Base-by-base conservation (phyloP, 2,113 vertebrate genomes). In the Lontra canadensis region DNA sequence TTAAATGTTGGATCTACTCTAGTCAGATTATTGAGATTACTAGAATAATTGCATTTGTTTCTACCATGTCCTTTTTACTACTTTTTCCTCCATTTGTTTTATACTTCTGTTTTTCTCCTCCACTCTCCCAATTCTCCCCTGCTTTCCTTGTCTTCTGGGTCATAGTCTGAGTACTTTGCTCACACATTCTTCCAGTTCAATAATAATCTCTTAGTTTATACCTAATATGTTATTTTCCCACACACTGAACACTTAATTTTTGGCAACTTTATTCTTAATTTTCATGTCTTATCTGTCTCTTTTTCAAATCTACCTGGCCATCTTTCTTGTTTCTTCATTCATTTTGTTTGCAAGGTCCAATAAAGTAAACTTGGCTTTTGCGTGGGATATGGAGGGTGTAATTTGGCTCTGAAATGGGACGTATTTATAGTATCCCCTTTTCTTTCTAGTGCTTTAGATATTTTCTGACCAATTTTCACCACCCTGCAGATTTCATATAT, bases 401-500 rank as follows among this genome's bases (percentile, higher is more conserved):
- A 59, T 82, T 94, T 20, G 63, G 15, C 25, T 96, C 15, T 39
- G 57, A 88, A 47, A 11, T 84, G 87, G 17, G 1, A 73, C 15
- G 34, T 82, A 87, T 74, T 78, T 61, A 47, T 47, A 96, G 8
- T 42, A 59, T 74, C 59, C 86, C 49, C 8, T 63, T 96, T 92
- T 63, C 80, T 95, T 81, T 88, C 69, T 73, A 95, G 26, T 42
- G n/a, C 26, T 49, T 88, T 81, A 84, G 42, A 76, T 78, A 23
- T 13, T 92, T 65, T 74, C 39, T 92, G 59, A 96, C 89, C 92
- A 79, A 82, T 88, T 97, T 83, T 90, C n/a, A 73, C 29, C 73
- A 78, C 9, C 52, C 42, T 36, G 7, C 7, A 52, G 69, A 78
- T 85, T 93, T 90, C 73, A 88, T n/a, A 78, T 81, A 81, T 59